Evolutionary conservation across 1,140 invertebrate species (phyloP).

Genomic region (Aporrectodea caliginosa): DNA sequence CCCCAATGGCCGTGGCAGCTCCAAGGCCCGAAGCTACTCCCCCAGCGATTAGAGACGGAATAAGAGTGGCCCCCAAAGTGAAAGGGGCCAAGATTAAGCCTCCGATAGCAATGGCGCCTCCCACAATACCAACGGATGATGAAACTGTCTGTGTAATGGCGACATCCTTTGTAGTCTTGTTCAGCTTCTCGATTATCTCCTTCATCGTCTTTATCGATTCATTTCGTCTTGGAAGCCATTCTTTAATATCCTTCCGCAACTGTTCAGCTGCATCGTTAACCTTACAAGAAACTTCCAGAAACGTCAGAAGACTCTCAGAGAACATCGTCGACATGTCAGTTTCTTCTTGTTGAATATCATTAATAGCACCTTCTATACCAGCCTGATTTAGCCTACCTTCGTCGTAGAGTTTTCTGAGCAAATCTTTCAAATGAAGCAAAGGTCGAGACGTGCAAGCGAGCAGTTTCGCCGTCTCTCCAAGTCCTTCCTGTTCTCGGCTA

Average conservation of each 20-base stretch:
- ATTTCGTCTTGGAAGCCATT: background rate
- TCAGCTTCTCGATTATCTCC: background rate
- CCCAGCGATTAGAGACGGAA: background rate
- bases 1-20: background rate
- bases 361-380: background rate
- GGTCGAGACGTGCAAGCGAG: background rate
- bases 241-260: background rate
- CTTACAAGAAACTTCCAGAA: background rate
- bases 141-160: background rate
- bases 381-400: background rate
- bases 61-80: background rate
- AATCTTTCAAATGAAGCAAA: background rate
- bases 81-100: background rate
- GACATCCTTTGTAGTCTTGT: background rate
- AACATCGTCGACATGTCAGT: background rate
- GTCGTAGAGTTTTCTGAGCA: background rate
- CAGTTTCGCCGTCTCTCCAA: background rate
- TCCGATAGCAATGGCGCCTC: background rate
- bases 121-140: background rate
- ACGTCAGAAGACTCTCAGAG: background rate
- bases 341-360: background rate
- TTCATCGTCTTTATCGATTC: background rate
- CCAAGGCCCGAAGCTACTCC: background rate
- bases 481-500: background rate
- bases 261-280: background rate